A percentile compares a stretch with the other conserved stretches of the same genome.
These are phyloP conservation scores for Bibio marci DNA, from an alignment of 2,888 invertebrate genomes.

Conservation along the genomic window DNA sequence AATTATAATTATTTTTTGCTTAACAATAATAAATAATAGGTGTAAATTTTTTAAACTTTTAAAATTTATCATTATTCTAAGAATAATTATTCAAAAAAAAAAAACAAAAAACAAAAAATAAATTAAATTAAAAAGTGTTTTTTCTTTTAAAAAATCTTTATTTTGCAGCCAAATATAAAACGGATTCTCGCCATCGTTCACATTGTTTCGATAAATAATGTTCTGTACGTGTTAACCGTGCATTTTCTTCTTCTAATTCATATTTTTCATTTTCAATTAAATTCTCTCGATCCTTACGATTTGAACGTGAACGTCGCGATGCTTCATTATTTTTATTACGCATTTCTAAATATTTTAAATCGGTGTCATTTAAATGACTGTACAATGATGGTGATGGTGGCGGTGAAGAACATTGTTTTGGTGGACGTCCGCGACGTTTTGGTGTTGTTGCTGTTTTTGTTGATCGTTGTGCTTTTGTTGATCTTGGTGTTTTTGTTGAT, in stretches of 20 bases:
- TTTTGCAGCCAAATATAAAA: not conserved
- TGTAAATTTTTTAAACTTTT: too few species aligned
- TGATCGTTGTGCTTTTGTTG: not conserved
- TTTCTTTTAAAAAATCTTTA: too few species aligned
- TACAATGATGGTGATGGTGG: slow-evolving; percentile 4
- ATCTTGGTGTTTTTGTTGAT: not conserved
- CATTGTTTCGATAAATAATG: not conserved
- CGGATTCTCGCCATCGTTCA: not conserved
- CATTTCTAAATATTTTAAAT: slow-evolving; percentile 44
- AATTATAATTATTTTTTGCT: too few species aligned
- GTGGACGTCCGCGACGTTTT: slow-evolving; percentile 8
- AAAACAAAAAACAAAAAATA: too few species aligned
- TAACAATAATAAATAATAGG: too few species aligned
- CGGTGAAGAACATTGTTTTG: slow-evolving; percentile 3
- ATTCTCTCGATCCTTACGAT: slow-evolving; percentile 41
- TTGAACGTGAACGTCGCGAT: slow-evolving; percentile 53
- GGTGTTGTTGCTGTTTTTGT: not conserved
- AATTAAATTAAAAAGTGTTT: too few species aligned
- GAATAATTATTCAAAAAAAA: too few species aligned
- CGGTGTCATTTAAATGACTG: slow-evolving; percentile 25
- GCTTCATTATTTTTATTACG: slow-evolving; percentile 66
- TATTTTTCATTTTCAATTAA: not conserved
- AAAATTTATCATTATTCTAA: too few species aligned
- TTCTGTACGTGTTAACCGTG: too few species aligned
- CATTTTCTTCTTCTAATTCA: not conserved